Base-by-base conservation (phyloP, 2,113 vertebrate genomes). In the Procavia capensis region DNA sequence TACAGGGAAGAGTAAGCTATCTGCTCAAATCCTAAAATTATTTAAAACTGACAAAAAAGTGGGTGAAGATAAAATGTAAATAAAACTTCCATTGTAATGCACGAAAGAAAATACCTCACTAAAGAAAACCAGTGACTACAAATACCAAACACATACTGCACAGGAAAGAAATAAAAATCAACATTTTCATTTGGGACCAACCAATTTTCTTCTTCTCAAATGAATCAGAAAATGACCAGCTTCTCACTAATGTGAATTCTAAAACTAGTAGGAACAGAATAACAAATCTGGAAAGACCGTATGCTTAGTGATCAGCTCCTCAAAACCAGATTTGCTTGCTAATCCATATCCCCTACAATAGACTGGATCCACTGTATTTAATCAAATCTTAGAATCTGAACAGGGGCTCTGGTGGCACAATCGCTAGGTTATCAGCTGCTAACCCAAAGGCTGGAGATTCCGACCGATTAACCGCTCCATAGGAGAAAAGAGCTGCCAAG, bases 1-100 rank as follows among this genome's bases (percentile, higher is more conserved):
- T 89, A 72, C 41, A 87, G 43, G n/a, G 72, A 93, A 93, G 57
- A 97, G 36, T 43, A 45, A 84, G 90, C 76, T 25, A 64, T 63
- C 16, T 34, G 79, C 14, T 64, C 31, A 87, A 88, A 66, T 54
- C 25, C 41, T 50, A 2, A 75, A 88, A 90, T 57, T 45, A 89
- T 29, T 43, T 68, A 9, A 13, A 91, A 57, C 20, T 88, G 39
- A 85, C 43, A 66, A 88, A 61, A 11, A 81, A 78, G 64, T 27
- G 19, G 54, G 1, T 80, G 85, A 39, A 74, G 74, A 39, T 61
- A 84, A 95, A 81, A 78, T 47, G 45, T 8, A 13, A 66, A 76
- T 45, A 83, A 86, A 75, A 29, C 47, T 74, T 66, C 43, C 41
- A 39, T 64, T 47, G 19, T 66, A 61, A 74, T n/a, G 82, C 24